Evolutionary conservation across 2,113 vertebrate genomes (phyloP).

Genomic region (Tragelaphus buxtoni): DNA sequence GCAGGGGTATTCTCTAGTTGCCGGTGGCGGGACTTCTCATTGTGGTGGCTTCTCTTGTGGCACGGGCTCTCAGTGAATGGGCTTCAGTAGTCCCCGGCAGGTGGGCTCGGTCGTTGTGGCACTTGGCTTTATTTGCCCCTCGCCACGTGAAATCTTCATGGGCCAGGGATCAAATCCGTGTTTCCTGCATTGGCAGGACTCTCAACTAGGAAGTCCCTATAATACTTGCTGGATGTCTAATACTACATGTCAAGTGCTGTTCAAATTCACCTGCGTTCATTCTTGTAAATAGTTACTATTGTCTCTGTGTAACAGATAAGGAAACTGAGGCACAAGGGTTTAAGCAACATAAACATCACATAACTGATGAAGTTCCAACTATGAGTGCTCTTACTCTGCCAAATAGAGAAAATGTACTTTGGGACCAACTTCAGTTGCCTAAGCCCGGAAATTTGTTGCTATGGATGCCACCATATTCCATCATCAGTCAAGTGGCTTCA

Average conservation of each 20-base stretch:
- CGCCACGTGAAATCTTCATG: background rate
- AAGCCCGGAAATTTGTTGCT: background rate
- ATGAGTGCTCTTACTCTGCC: background rate
- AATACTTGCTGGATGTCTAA: background rate
- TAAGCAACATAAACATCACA: background rate
- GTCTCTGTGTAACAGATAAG: background rate
- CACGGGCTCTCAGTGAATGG: background rate
- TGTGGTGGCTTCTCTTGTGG: background rate
- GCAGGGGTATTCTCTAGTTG: background rate
- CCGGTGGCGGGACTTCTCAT: background rate
- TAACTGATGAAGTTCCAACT: background rate
- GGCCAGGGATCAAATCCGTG: background rate
- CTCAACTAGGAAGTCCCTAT: background rate
- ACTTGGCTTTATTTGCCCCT: background rate
- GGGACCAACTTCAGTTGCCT: accelerated
- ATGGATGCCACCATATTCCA: background rate
- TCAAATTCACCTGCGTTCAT: background rate
- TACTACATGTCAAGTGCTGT: accelerated
- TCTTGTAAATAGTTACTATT: background rate
- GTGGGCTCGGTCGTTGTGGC: background rate
- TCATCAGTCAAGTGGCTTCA: too few species aligned
- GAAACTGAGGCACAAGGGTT: background rate
- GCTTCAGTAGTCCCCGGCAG: background rate
- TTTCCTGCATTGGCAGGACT: background rate
- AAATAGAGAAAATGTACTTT: background rate